phyloP scores from a whole-genome alignment of 2,797 vertebrate species.

The Coccyzus lansbergi region DNA sequence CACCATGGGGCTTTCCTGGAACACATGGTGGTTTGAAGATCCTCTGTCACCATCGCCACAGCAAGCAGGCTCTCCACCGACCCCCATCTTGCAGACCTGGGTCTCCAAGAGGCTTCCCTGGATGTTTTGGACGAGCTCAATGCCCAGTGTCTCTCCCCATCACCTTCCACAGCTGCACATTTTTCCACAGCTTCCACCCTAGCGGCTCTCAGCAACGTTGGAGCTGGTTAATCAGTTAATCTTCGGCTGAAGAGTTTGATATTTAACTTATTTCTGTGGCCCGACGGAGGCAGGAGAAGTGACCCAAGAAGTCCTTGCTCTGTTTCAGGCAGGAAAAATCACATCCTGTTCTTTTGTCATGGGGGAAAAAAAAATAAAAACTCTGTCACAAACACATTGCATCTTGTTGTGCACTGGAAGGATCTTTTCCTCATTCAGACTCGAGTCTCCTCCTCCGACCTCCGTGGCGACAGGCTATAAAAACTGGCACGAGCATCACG shows the following conservation, averaged over 20 bases:
- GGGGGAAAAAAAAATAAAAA: background rate
- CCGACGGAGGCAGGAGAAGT: background rate
- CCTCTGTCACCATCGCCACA: rapidly evolving
- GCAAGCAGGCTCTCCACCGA: background rate
- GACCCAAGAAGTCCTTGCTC: background rate
- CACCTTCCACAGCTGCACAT: rapidly evolving
- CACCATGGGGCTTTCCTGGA: background rate
- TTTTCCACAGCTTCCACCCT: background rate
- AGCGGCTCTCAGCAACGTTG: background rate
- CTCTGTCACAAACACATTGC: background rate
- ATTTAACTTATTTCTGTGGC: background rate
- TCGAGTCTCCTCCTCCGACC: background rate
- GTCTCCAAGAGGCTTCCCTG: rapidly evolving
- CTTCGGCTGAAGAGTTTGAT: background rate
- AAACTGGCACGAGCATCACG: background rate
- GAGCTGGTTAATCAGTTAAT: constrained; percentile 12
- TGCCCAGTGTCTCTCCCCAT: background rate
- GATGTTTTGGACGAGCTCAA: background rate
- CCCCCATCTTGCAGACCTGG: background rate
- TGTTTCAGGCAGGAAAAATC: background rate
- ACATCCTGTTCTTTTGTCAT: background rate
- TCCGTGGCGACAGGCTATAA: rapidly evolving
- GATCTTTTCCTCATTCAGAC: background rate
- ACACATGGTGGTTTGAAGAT: rapidly evolving
- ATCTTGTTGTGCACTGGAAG: background rate